phyloP scores from a whole-genome alignment of 2,113 vertebrate species.

The Nyctibius bracteatus region DNA sequence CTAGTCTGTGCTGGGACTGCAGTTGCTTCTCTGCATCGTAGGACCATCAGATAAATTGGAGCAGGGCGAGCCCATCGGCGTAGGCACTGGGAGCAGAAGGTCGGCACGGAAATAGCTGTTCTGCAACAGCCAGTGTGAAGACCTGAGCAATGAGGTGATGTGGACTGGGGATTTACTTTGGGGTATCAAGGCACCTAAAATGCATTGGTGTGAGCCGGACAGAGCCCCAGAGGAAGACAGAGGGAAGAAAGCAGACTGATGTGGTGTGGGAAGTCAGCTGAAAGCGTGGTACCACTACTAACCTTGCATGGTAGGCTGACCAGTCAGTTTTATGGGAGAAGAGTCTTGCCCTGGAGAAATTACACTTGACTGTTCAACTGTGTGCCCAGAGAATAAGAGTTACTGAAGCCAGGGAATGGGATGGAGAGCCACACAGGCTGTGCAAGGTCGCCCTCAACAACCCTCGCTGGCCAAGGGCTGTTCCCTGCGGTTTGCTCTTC shows the following conservation, averaged over 20 bases:
- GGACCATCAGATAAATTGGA: not conserved
- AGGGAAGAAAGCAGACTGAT: not conserved
- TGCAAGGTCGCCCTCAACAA: not conserved
- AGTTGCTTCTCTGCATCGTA: not conserved
- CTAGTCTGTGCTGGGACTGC: not conserved
- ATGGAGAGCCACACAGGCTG: accelerated
- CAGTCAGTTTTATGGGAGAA: not conserved
- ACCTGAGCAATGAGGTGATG: not conserved
- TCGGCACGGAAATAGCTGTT: not conserved
- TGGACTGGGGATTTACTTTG: not conserved
- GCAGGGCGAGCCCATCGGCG: accelerated
- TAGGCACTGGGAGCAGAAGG: not conserved
- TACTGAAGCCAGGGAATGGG: not conserved
- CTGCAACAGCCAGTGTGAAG: not conserved
- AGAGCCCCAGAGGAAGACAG: not conserved
- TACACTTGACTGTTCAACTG: not conserved
- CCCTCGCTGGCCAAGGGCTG: not conserved
- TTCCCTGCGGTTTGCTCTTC: not conserved
- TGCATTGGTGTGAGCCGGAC: not conserved
- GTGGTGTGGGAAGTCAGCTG: not conserved
- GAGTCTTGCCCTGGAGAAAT: not conserved
- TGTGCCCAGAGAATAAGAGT: not conserved
- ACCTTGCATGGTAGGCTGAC: not conserved
- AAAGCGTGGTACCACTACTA: not conserved
- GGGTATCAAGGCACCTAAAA: not conserved